Base-by-base conservation (phyloP, 2,797 vertebrate genomes). In the Oryzias dopingdopingensis region DNA sequence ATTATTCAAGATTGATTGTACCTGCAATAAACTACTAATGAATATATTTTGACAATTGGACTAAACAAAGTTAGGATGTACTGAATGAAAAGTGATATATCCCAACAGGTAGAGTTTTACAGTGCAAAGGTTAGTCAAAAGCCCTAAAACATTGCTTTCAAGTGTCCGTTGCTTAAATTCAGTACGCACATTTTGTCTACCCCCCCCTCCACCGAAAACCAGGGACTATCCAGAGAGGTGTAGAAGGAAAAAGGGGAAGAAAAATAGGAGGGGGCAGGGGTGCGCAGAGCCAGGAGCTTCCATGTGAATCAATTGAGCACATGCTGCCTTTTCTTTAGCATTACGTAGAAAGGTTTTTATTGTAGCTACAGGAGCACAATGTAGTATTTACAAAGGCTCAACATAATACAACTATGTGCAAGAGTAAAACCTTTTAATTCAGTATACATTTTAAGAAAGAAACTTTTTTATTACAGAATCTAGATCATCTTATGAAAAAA, bases 221-320 rank as follows among this genome's bases (percentile, higher is more conserved):
- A 59, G 58, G 74, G 56, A 68, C 67, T 51, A 86, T 72, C 47
- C 37, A 75, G 47, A 65, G 59, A 37, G 56, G 67, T 22, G 51
- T 64, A 81, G 77, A 88, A 82, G 76, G 80, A 82, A 87, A 82
- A 72, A 57, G 53, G 78, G 76, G 81, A 83, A 81, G 70, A 78
- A 85, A 86, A 86, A 69, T 4, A 59, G 60, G 49, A 56, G 52
- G 56, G 71, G 72, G 66, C 42, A 45, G 72, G 61, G 74, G 73
- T 52, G 52, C 72, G 73, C 15, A 53, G 70, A 71, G 70, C 73
- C 73, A 72, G 62, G 65, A 71, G 67, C 54, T 74, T 78, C 54
- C 63, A 76, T 75, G 75, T 75, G 80, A 76, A 76, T 66, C 62
- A 43, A 76, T 52, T 47, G 62, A 73, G 79, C 74, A 77, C 82